Evolutionary conservation across 2,888 invertebrate genomes (phyloP).

Genomic region (Chesias legatella): DNA sequence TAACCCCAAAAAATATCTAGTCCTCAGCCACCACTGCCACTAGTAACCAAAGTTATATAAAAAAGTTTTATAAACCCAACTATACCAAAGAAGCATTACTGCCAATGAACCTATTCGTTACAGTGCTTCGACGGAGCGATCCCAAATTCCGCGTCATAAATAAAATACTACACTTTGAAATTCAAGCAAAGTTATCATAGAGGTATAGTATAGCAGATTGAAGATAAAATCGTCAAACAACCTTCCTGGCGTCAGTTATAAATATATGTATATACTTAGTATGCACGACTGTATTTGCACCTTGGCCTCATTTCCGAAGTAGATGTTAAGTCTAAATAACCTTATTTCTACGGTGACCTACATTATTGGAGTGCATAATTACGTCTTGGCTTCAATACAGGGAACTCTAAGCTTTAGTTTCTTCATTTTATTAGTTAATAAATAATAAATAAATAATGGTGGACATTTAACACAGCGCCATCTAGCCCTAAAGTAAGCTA

Average conservation of each 20-base stretch:
- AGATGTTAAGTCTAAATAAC: slow-evolving; percentile 6
- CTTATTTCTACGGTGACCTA: slow-evolving; percentile 15
- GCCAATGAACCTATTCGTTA: slow-evolving; percentile 1
- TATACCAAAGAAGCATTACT: not conserved
- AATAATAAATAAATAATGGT: too few relatives aligned
- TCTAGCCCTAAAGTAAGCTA: too few relatives aligned
- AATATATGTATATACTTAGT: slow-evolving; percentile 1
- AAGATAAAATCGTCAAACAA: slow-evolving; percentile 11
- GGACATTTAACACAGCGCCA: too few relatives aligned
- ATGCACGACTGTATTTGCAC: slow-evolving; percentile 14
- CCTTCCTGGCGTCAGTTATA: slow-evolving; percentile 10
- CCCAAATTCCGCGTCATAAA: too few relatives aligned
- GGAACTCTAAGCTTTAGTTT: not conserved
- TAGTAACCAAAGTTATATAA: too few relatives aligned
- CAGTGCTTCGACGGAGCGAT: too few relatives aligned
- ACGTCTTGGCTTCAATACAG: slow-evolving; percentile 6
- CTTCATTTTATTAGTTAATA: too few relatives aligned
- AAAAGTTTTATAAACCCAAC: too few relatives aligned
- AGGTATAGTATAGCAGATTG: slow-evolving; percentile 1
- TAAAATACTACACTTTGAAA: too few relatives aligned
- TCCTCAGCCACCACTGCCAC: too few relatives aligned
- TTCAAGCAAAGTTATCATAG: too few relatives aligned
- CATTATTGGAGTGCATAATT: slow-evolving; percentile 12
- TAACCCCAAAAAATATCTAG: too few relatives aligned
- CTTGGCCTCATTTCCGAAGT: slow-evolving; percentile 16